phyloP scores from a whole-genome alignment of 2,888 invertebrate genomes.

The Hypsopygia costalis region DNA sequence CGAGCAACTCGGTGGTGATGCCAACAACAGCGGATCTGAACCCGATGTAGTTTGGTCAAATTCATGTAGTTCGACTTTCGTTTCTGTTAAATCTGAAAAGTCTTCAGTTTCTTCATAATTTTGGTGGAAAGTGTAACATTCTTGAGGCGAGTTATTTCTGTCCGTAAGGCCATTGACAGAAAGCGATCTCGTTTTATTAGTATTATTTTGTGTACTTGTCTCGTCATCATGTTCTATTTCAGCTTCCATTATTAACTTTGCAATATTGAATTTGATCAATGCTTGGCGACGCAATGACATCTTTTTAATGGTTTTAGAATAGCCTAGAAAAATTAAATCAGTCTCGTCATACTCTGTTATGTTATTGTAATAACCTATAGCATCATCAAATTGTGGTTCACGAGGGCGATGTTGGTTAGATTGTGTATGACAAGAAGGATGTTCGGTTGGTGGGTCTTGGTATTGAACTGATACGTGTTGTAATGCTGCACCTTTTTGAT shows the following conservation, averaged over 20 bases:
- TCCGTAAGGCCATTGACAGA: too few species aligned
- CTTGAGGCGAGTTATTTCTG: too few species aligned
- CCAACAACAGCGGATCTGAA: too few species aligned
- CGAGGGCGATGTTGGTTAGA: not conserved
- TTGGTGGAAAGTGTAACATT: too few species aligned
- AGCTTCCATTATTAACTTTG: not conserved
- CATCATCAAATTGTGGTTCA: not conserved
- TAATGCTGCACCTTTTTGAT: not conserved
- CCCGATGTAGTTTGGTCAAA: too few species aligned
- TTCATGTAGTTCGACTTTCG: too few species aligned
- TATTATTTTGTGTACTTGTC: not conserved
- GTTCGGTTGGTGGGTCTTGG: not conserved
- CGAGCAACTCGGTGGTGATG: too few species aligned
- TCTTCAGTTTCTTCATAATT: too few species aligned
- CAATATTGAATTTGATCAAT: not conserved
- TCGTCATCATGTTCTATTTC: not conserved
- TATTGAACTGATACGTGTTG: not conserved
- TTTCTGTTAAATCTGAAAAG: too few species aligned
- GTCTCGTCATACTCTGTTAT: not conserved
- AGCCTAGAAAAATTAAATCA: constrained; percentile 1
- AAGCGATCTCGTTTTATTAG: not conserved
- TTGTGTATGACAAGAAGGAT: not conserved
- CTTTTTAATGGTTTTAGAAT: not conserved
- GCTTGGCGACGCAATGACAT: not conserved
- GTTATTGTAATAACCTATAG: not conserved